Evolutionary conservation across 2,888 invertebrate species (phyloP).

Genomic region (Eulithis testata): DNA sequence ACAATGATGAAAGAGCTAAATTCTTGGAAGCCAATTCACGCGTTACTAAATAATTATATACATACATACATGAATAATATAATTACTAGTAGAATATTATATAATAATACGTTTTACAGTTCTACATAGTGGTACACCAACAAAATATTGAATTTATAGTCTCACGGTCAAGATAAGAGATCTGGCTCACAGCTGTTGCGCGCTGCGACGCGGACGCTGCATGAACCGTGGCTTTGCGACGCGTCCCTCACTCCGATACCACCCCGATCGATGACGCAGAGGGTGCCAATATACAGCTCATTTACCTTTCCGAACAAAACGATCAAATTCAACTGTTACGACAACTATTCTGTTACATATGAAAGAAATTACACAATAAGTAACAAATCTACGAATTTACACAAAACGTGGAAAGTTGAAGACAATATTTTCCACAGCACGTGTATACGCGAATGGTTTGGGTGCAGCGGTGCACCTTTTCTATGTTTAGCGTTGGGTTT

Average conservation of each 20-base stretch:
- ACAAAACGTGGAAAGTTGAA: constrained; percentile 40
- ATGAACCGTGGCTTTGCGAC: constrained; percentile 55
- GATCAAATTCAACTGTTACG: constrained; percentile 28
- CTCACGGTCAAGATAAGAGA: constrained; percentile 81
- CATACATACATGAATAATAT: constrained; percentile 3
- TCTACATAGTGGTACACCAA: constrained; percentile 42
- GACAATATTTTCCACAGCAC: constrained; percentile 44
- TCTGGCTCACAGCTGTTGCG: constrained; percentile 77
- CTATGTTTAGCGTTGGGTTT: constrained; percentile 66
- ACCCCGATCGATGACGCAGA: constrained; percentile 66
- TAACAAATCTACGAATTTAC: constrained; percentile 16
- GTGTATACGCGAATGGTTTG: constrained; percentile 48
- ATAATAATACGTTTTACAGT: constrained; percentile 26
- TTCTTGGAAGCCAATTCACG: constrained; percentile 27
- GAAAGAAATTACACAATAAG: constrained; percentile 4
- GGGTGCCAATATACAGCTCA: constrained; percentile 37
- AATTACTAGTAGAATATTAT: constrained; percentile 4
- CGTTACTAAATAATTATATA: constrained; percentile 29
- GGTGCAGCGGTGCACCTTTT: constrained; percentile 72
- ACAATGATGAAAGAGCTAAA: constrained; percentile 24
- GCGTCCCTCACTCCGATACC: constrained; percentile 59
- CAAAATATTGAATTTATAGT: constrained; percentile 61
- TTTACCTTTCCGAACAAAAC: constrained; percentile 27
- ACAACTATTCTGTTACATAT: constrained; percentile 13
- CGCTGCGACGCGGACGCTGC: constrained; percentile 68